Conservation (phyloP, 2,888 invertebrate genomes). For the Coenonympha arcania region DNA sequence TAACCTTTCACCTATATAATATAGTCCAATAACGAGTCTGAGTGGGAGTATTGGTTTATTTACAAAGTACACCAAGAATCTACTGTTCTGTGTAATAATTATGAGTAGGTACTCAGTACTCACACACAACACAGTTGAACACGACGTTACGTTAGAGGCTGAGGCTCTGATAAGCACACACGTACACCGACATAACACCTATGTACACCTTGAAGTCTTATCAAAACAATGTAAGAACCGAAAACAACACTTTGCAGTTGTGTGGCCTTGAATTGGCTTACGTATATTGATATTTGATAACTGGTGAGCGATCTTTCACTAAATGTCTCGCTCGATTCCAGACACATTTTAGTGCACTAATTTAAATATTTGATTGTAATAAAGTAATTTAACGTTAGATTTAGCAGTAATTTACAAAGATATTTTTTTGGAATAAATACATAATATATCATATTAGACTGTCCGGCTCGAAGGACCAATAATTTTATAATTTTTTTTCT, state of each 20-base stretch:
- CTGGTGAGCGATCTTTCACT: conserved; percentile 16
- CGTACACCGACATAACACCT: conserved; percentile 6
- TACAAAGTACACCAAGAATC: background rate
- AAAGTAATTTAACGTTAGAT: too few species aligned
- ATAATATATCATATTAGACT: too few species aligned
- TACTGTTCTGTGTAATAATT: background rate
- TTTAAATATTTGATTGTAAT: background rate
- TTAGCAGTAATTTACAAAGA: too few species aligned
- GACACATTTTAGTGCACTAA: background rate
- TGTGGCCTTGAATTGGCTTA: conserved; percentile 44
- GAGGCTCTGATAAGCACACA: conserved; percentile 8
- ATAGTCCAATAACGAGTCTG: conserved; percentile 4
- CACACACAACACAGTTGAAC: background rate
- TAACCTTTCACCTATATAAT: conserved; percentile 10
- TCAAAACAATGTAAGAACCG: conserved; percentile 56
- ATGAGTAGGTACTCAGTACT: background rate
- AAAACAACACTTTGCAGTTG: conserved; percentile 49
- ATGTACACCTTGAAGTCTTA: conserved; percentile 48
- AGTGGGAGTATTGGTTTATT: background rate
- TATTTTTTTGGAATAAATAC: too few species aligned
- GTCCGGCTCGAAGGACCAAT: too few species aligned
- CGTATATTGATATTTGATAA: conserved; percentile 29
- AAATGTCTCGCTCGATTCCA: background rate
- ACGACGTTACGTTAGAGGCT: conserved; percentile 13
- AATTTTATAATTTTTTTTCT: background rate